Evolutionary conservation across 2,888 invertebrate genomes (phyloP).

Genomic region (Periphyllus acericola): DNA sequence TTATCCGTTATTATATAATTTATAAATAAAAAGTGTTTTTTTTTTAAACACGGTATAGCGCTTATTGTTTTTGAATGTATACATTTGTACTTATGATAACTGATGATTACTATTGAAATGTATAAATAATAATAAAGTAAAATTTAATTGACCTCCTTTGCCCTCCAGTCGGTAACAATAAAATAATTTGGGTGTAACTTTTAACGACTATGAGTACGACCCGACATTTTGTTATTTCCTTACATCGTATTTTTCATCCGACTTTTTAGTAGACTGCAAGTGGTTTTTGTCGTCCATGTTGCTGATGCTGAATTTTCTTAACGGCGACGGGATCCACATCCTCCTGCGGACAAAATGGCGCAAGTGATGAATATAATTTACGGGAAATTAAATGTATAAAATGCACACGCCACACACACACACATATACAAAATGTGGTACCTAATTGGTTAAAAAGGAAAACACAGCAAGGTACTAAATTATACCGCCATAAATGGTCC

Average conservation of each 20-base stretch:
- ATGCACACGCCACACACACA: too few species aligned
- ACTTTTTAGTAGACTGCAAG: slow-evolving; percentile 72
- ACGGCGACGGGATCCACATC: slow-evolving; percentile 93
- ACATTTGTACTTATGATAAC: too few species aligned
- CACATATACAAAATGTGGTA: slow-evolving; percentile 59
- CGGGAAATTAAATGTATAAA: not conserved
- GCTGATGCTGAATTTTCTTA: slow-evolving; percentile 88
- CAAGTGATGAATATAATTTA: not conserved
- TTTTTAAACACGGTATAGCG: too few species aligned
- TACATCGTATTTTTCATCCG: slow-evolving; percentile 87
- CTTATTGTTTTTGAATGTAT: too few species aligned
- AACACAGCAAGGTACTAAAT: slow-evolving; percentile 66
- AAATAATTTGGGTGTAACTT: too few species aligned
- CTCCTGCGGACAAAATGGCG: slow-evolving; percentile 71
- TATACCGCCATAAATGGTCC: slow-evolving; percentile 85
- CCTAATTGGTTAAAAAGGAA: slow-evolving; percentile 66
- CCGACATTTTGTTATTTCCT: slow-evolving; percentile 65
- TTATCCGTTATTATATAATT: too few species aligned
- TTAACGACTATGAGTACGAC: too few species aligned
- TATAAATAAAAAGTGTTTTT: too few species aligned
- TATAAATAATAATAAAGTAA: too few species aligned
- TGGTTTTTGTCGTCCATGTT: slow-evolving; percentile 78
- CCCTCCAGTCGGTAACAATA: too few species aligned
- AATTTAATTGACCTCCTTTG: too few species aligned
- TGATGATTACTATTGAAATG: too few species aligned